Conservation (phyloP, 2,888 invertebrate species). For the Tenthredo scrophulariae region DNA sequence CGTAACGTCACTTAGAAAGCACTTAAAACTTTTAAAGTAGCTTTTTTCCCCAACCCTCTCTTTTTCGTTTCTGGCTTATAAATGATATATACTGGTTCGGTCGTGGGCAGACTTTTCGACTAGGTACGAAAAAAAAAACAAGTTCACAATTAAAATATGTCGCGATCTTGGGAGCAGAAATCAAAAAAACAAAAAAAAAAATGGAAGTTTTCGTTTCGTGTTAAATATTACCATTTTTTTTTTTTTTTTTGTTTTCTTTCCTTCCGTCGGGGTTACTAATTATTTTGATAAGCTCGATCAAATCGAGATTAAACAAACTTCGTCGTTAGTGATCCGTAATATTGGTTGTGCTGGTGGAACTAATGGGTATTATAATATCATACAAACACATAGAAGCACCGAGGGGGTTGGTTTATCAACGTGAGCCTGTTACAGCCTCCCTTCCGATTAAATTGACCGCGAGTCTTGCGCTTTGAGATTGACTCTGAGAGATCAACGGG, state of each 20-base stretch:
- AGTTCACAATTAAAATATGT: neutral
- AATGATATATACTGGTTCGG: conserved; percentile 63
- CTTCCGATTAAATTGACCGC: conserved; percentile 41
- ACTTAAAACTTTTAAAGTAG: conserved; percentile 74
- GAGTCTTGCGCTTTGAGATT: conserved; percentile 43
- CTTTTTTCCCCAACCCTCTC: conserved; percentile 59
- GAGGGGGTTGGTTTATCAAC: conserved; percentile 1
- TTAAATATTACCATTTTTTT: no score
- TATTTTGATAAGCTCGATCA: no score
- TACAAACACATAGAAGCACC: neutral
- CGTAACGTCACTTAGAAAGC: conserved; percentile 71
- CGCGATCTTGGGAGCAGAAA: no score
- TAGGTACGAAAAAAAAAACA: neutral
- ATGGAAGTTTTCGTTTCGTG: no score
- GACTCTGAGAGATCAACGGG: conserved; percentile 35
- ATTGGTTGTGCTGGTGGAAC: neutral
- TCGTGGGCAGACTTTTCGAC: conserved; percentile 49
- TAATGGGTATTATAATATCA: neutral
- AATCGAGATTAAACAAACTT: no score
- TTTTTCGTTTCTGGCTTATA: conserved; percentile 60
- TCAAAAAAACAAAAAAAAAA: no score
- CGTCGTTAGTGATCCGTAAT: neutral
- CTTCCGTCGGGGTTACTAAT: neutral
- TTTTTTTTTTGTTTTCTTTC: no score
- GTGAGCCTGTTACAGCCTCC: conserved; percentile 20